Percentiles rank a stretch among this genome's conserved stretches.
phyloP scores from a whole-genome alignment of 1,140 invertebrate genomes.

The Scylla paramamosain region DNA sequence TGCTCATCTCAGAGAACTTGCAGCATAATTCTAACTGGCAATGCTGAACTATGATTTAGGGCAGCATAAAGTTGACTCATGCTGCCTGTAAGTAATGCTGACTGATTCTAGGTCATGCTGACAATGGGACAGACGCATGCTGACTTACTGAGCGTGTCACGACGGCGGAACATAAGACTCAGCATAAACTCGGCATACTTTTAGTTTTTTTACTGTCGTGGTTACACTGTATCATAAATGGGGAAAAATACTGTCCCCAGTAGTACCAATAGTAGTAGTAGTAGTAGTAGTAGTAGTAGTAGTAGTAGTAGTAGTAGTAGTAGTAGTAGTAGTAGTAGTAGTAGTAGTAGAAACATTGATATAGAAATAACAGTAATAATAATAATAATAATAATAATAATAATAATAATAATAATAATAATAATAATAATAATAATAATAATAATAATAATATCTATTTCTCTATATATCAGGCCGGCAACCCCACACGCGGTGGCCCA shows the following conservation, averaged over 20 bases:
- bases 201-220: no score
- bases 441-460: no score
- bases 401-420: no score
- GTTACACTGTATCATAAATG: neutral
- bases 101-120: neutral
- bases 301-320: neutral
- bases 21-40: neutral
- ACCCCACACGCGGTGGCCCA: no score
- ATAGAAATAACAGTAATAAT: neutral
- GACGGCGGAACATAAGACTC: neutral
- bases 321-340: neutral
- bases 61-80: neutral
- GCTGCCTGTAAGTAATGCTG: neutral
- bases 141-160: constrained; percentile 2
- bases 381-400: no score
- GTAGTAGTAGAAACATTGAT: neutral
- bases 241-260: neutral
- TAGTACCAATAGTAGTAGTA: neutral
- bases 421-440: no score
- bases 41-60: neutral
- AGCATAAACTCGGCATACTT: neutral
- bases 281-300: neutral
- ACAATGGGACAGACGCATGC: neutral
- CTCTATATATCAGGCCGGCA: no score
- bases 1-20: neutral